Conservation (phyloP, 2,888 invertebrate genomes). For the Brenthis ino region DNA sequence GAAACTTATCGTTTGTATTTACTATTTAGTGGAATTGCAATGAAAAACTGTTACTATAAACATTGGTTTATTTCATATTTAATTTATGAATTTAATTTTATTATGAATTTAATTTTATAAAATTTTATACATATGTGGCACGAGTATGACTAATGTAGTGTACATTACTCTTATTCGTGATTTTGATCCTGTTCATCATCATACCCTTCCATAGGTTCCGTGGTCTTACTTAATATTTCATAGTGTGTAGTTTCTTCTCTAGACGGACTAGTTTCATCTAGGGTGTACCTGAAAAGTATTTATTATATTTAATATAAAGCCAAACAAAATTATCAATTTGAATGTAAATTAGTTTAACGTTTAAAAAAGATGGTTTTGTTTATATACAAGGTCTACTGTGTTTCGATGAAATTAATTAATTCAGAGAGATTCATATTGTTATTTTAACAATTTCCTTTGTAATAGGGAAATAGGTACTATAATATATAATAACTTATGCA, state of each 20-base stretch:
- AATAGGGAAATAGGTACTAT: too few species aligned
- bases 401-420: not conserved
- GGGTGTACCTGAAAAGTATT: slow-evolving; percentile 71
- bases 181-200: not conserved
- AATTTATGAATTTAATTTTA: not conserved
- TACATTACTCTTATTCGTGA: not conserved
- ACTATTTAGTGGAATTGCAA: slow-evolving; percentile 1
- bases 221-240: slow-evolving; percentile 82
- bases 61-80: slow-evolving; percentile 6
- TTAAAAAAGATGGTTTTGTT: too few species aligned
- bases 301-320: slow-evolving; percentile 11
- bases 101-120: not conserved
- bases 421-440: too few species aligned
- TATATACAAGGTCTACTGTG: not conserved
- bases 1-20: not conserved
- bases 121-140: not conserved
- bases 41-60: slow-evolving; percentile 9
- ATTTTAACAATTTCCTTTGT: too few species aligned
- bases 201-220: slow-evolving; percentile 29
- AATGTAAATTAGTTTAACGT: too few species aligned
- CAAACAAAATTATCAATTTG: not conserved
- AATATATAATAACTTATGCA: too few species aligned
- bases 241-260: slow-evolving; percentile 80
- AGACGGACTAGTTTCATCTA: slow-evolving; percentile 84
- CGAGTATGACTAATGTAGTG: not conserved